Percentiles rank a stretch among this genome's conserved stretches.
Conservation (phyloP, 2,113 vertebrate species). For the Narcine bancroftii region DNA sequence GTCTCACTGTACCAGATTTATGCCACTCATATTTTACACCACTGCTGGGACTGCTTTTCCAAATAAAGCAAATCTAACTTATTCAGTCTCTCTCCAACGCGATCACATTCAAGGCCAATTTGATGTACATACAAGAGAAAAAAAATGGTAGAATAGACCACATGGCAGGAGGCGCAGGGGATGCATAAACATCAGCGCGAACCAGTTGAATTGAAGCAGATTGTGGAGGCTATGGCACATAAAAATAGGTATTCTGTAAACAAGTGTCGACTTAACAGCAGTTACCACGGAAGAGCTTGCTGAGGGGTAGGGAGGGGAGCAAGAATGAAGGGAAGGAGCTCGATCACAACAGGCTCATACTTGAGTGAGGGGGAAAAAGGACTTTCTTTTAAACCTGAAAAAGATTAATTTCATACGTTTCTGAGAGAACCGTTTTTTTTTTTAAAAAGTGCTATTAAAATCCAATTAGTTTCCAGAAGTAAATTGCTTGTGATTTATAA, state of each 20-base stretch:
- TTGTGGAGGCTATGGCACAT: background rate
- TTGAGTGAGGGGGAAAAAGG: background rate
- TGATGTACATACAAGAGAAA: background rate
- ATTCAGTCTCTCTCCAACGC: too few species aligned
- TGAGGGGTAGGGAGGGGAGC: background rate
- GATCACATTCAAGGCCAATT: background rate
- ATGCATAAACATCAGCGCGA: background rate
- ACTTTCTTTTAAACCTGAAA: conserved; percentile 10
- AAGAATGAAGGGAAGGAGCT: background rate
- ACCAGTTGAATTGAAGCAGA: background rate
- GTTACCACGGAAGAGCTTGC: background rate
- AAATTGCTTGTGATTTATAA: conserved; percentile 6
- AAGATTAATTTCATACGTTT: background rate
- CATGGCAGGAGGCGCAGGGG: too few species aligned
- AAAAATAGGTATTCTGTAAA: background rate
- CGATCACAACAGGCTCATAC: background rate
- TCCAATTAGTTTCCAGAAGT: conserved; percentile 19
- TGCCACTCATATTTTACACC: too few species aligned
- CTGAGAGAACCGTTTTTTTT: background rate
- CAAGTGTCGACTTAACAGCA: background rate
- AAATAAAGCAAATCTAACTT: too few species aligned
- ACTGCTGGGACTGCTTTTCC: too few species aligned
- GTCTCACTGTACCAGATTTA: too few species aligned
- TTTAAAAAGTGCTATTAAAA: conserved; percentile 12
- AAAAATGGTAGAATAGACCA: too few species aligned